Evolutionary conservation across 2,797 vertebrate genomes (phyloP), one percentile per base, ranked within the genome.

Genomic region (Siniperca undulata): DNA sequence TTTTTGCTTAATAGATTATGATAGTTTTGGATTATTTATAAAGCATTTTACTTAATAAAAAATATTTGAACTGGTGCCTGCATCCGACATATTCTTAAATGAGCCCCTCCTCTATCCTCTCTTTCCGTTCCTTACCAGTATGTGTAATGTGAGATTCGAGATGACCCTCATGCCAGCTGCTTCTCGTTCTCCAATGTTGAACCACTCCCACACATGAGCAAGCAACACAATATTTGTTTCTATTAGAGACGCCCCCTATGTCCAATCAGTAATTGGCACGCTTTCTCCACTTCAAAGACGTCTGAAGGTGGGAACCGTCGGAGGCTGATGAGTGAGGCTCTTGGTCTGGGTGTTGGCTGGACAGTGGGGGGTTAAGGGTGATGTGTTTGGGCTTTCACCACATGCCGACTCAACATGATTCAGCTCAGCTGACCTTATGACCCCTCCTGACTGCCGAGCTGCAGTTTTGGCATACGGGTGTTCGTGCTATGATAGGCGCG

Each of bases 161-260:
- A 94, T 90, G 94, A 94, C 93, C 94, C 93, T 94, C 81, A 17
- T 70, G 85, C 91, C 94, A 95, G 92, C 95, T 95, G 94, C 93
- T 93, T 82, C 87, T 89, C 40, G 66, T 90, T 92, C 87, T 89
- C 80, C 81, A 9, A 78, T 62, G 84, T 74, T 78, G 78, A 82
- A 83, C 91, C 90, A 74, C 91, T 91, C 83, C 87, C 84, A 89
- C 89, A 85, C 90, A 89, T 84, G 83, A 89, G 83, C 84, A 78
- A 80, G 89, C 92, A 85, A 89, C 91, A 93, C 88, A 89, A 91
- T 95, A 92, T 96, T 95, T 95, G 93, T 95, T 94, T 94, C 93
- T 92, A 88, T 89, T 88, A 89, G 91, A 88, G 81, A 92, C 88
- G 38, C 78, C 89, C 87, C 77, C 38, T 80, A 88, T 80, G 85